Evolutionary conservation across 92 coral and sea anemone species (phyloP).

Genomic region (Bergia sp.): DNA sequence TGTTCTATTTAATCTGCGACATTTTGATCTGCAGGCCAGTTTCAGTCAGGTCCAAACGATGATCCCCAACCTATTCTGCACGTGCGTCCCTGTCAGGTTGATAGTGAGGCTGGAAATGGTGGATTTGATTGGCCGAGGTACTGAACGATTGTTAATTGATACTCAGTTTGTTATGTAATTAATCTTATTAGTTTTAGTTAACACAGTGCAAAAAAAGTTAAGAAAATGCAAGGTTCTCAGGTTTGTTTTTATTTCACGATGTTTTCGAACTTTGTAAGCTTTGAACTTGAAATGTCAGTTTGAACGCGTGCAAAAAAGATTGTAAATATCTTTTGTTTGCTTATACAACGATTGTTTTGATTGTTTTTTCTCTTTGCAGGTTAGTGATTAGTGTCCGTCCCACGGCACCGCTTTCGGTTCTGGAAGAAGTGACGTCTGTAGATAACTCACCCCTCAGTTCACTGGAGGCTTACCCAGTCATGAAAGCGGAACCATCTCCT

Average conservation of each 20-base stretch:
- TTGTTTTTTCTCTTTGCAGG: slow-evolving; percentile 41
- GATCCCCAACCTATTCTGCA: slow-evolving; percentile 69
- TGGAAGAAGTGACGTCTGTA: slow-evolving; percentile 83
- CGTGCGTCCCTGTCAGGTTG: slow-evolving; percentile 73
- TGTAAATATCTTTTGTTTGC: too few relatives aligned
- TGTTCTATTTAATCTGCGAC: not conserved
- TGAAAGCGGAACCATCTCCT: slow-evolving; percentile 94
- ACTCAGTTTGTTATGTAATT: too few relatives aligned
- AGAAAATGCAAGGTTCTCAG: too few relatives aligned
- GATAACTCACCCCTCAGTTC: slow-evolving; percentile 96
- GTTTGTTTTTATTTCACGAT: too few relatives aligned
- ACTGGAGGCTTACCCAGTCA: slow-evolving; percentile 90
- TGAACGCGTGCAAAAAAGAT: too few relatives aligned
- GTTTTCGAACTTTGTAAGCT: too few relatives aligned
- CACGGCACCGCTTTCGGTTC: slow-evolving; percentile 81
- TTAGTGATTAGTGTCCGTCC: slow-evolving; percentile 84
- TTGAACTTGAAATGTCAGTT: too few relatives aligned
- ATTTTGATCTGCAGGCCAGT: slow-evolving; percentile 58
- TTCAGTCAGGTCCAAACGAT: slow-evolving; percentile 56
- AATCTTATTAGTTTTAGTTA: not conserved
- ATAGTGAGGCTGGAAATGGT: slow-evolving; percentile 77
- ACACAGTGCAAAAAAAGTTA: not conserved
- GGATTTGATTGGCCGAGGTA: slow-evolving; percentile 99
- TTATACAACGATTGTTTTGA: too few relatives aligned
- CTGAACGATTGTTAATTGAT: not conserved